Base-by-base conservation (phyloP, 2,888 invertebrate species). In the Imbricaverruca yamaguchii region DNA sequence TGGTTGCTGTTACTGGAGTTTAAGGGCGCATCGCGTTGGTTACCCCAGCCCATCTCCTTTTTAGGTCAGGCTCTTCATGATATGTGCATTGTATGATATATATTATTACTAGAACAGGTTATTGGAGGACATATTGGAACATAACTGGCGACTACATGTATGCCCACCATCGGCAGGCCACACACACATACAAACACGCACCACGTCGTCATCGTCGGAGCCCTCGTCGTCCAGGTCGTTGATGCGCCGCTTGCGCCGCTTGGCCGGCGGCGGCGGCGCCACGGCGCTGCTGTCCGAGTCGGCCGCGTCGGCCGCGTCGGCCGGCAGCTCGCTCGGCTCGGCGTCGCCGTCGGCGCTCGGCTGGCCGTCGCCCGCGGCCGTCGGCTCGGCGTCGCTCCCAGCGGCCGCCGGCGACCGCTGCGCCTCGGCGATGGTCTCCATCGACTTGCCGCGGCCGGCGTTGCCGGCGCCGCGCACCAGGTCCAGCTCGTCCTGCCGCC, bases 371-470 rank as follows among this genome's bases (percentile, higher is more conserved):
- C 15, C 39, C 15, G 53, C 39, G 53, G 69, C 80, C 11, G n/a
- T 12, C 9, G 55, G 56, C 56, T 80, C 82, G 77, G 80, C 81
- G 57, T 83, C 82, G 18, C 65, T 82, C 18, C n/a, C 81, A 18
- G 81, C 83, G 39, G 81, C 83, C 85, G 92, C 92, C 84, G 93
- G 93, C 84, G 92, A 92, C 80, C 92, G 81, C 79, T 84, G 92
- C 84, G 93, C 93, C 82, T 88, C 87, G 1, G 93, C 92, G 84
- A 96, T 95, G 81, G 94, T 96, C n/a, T 93, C 92, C 85, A 96
- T 96, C 87, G 97, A 96, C 87, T 97, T 97, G 0, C 97, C 96
- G 53, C 94, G 90, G 0, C 95, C 94, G 0, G 93, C 92, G 80
- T 84, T 84, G 39, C 83, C 83, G 8, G 83, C 82, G 39, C 83